Conservation (phyloP, 2,113 vertebrate genomes). For the Etia nguti region DNA sequence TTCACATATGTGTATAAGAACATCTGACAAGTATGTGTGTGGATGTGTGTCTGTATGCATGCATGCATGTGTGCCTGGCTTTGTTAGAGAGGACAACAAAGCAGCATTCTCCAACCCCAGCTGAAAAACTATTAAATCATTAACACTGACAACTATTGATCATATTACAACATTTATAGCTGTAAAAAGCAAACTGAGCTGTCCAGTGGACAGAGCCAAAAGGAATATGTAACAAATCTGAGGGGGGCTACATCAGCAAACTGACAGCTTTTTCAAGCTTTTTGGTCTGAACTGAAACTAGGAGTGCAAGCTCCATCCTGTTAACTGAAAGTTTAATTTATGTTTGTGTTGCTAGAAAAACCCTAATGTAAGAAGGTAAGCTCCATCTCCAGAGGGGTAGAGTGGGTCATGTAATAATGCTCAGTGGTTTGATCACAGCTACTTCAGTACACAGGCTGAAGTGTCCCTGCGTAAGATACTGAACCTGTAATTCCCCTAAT, state of each 20-base stretch:
- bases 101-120: rapidly evolving
- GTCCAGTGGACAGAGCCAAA: not conserved
- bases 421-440: not conserved
- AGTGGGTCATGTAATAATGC: not conserved
- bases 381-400: not conserved
- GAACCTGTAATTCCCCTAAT: not conserved
- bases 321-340: not conserved
- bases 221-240: not conserved
- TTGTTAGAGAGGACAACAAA: rapidly evolving
- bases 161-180: not conserved
- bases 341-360: not conserved
- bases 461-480: not conserved
- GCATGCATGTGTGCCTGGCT: not conserved
- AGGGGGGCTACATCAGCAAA: not conserved
- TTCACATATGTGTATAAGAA: not conserved
- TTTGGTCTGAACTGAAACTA: not conserved
- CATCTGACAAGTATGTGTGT: not conserved
- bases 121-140: not conserved
- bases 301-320: rapidly evolving
- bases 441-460: rapidly evolving
- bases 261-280: too few species aligned
- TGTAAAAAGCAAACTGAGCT: not conserved
- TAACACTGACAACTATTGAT: not conserved
- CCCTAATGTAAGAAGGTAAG: not conserved
- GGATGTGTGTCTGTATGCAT: not conserved